Percentiles rank a stretch among this genome's conserved stretches.
Evolutionary conservation across 1,140 invertebrate species (phyloP).

Genomic region (Drosophila gunungcola): DNA sequence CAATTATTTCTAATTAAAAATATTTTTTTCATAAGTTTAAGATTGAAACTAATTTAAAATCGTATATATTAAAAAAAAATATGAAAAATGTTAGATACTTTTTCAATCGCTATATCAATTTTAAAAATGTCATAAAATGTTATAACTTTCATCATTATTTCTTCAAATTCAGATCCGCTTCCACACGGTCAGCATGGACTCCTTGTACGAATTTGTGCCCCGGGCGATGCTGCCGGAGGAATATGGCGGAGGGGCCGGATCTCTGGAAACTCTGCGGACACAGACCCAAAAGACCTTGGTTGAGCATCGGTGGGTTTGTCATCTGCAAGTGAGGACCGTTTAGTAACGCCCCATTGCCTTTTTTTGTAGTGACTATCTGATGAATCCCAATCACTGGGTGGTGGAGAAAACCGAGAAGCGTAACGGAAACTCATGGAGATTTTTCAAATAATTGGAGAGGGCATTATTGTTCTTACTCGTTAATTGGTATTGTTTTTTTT

Average conservation of each 20-base stretch:
- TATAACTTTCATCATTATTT: background rate
- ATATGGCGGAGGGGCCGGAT: slow-evolving; percentile 88
- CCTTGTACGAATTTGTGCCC: slow-evolving; percentile 87
- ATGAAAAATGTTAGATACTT: too few species aligned
- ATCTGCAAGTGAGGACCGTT: background rate
- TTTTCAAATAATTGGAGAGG: slow-evolving; percentile 41
- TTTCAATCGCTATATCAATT: too few species aligned
- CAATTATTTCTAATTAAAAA: too few species aligned
- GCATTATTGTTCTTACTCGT: slow-evolving; percentile 9
- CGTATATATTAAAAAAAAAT: too few species aligned
- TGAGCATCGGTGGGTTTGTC: slow-evolving; percentile 59
- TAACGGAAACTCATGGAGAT: slow-evolving; percentile 57
- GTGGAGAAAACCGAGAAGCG: slow-evolving; percentile 68
- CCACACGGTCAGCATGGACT: slow-evolving; percentile 87
- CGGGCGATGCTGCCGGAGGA: slow-evolving; percentile 88
- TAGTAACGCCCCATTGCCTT: slow-evolving; percentile 1
- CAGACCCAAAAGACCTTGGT: slow-evolving; percentile 85
- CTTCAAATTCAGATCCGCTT: slow-evolving; percentile 86
- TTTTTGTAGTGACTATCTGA: slow-evolving; percentile 67
- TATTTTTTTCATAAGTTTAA: too few species aligned
- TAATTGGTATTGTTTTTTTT: slow-evolving; percentile 16
- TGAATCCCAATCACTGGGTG: slow-evolving; percentile 71
- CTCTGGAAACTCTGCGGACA: slow-evolving; percentile 86
- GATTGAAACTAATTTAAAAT: too few species aligned
- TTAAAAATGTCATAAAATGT: too few species aligned